Evolutionary conservation across 2,888 invertebrate genomes (phyloP), one percentile per base, ranked within the genome.

Genomic region (Maniola hyperantus): DNA sequence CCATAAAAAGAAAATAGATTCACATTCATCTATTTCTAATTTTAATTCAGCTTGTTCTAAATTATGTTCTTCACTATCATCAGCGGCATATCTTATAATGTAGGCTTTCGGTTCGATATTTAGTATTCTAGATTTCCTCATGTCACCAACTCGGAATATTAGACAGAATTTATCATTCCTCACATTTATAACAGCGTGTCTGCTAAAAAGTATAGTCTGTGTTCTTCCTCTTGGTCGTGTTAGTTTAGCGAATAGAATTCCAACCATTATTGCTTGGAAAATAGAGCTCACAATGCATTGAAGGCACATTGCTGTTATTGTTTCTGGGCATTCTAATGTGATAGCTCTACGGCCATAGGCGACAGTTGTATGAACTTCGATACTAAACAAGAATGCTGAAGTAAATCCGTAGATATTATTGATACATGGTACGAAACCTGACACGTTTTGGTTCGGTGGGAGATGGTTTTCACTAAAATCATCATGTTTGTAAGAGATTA

Each of bases 331-430:
- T 84, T 98, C 97, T 73, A 98, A 96, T 0, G 98, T 98, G 0
- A 97, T 97, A 62, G 96, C 94, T 65, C 97, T 94, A 62, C 94
- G 95, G 11, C 98, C 98, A 83, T 97, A 98, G 79, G 93, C 99
- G 67, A 99, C 98, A 0, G 98, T 99, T 79, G 98, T 98, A 82
- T 99, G 99, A 0, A 99, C 98, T 92, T 99, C 99, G 70, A 99
- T 95, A 74, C 98, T 98, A 93, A 98, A 99, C 54, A 99, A 94
- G 83, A 99, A 97, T 63, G 97, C 97, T 13, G 99, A 97, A 0
- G 97, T 96, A 85, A 99, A 99, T 44, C 96, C 96, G 76, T 96
- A 93, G 64, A 99, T 95, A 76, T 97, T 96, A 71, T 94, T 94
- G 8, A 99, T 95, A 82, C 99, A 99, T 0, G 99, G 98, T 6